Evolutionary conservation across 2,797 vertebrate species (phyloP).

Genomic region (Huso huso): DNA sequence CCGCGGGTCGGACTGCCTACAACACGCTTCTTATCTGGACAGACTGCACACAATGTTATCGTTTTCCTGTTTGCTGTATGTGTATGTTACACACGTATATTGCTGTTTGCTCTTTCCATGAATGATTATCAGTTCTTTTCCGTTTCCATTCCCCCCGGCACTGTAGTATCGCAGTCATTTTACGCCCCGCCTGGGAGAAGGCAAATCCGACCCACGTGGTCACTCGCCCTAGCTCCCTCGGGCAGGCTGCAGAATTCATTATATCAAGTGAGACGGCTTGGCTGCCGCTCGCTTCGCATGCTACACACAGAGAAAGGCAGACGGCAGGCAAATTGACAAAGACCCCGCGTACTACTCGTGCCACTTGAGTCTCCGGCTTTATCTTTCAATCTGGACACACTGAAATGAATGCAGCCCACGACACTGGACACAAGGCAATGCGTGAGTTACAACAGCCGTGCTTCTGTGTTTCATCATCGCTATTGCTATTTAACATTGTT

Average conservation of each 20-base stretch:
- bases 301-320: slow-evolving; percentile 32
- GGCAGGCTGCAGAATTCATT: slow-evolving; percentile 31
- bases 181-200: slow-evolving; percentile 16
- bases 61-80: too few relatives aligned
- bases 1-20: too few relatives aligned
- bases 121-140: too few relatives aligned
- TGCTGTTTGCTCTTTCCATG: too few relatives aligned
- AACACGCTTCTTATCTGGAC: too few relatives aligned
- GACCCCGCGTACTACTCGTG: slow-evolving; percentile 33
- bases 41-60: too few relatives aligned
- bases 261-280: slow-evolving; percentile 34
- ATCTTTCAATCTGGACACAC: background rate
- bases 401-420: background rate
- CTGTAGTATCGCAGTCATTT: too few relatives aligned
- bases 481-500: slow-evolving; percentile 24
- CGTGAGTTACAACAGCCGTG: slow-evolving; percentile 49
- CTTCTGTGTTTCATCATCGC: slow-evolving; percentile 49
- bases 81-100: too few relatives aligned
- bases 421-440: slow-evolving; percentile 33
- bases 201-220: slow-evolving; percentile 35
- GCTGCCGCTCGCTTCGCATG: slow-evolving; percentile 29
- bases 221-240: slow-evolving; percentile 23
- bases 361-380: background rate
- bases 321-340: slow-evolving; percentile 65
- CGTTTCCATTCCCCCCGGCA: too few relatives aligned